Evolutionary conservation across 2,888 invertebrate genomes (phyloP), one percentile per base, ranked within the genome.

Genomic region (Mycalesis mineus): DNA sequence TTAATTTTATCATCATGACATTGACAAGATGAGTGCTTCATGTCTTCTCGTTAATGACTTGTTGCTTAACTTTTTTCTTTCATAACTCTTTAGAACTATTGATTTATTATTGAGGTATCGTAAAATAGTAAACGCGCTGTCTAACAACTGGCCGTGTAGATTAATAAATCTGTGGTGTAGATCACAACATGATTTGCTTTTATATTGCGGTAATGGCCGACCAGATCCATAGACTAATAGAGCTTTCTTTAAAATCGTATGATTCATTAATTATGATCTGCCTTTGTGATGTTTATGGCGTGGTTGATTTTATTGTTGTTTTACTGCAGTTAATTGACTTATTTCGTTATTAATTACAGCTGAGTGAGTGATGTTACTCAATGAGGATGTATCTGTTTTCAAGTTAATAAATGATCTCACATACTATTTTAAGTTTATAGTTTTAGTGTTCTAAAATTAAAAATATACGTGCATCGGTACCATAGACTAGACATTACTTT

Each of bases 21-120:
- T 22, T 22, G 22, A 22, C 22, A 22, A 22, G 22, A 22, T 22
- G 7, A 15, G 40, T 14, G 8, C 29, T 0, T 7, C 7, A 15
- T 4, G 29, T 47, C 47, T 15, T 33, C 33, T 33, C 14, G 11
- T 36, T 9, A 2, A 11, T 36, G 9, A 4, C 47, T 31, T 47
- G 15, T 47, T 8, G 9, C 29, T 42, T 28, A 11, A 15, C 2
- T 33, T 7, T 47, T 45, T 31, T 31, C 31, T 29, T 15, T 33
- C 29, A 29, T 74, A 70, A 65, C 61, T 75, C 77, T 73, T 78
- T 74, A 72, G 72, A 72, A 72, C 69, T 65, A 63, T 62, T 72
- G 70, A 82, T 81, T 79, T 80, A 80, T 78, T 74, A 60, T 64
- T 61, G 61, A 56, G 47, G 60, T 58, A 58, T 57, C 55, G 42